phyloP scores from a whole-genome alignment of 2,888 invertebrate species.

The Hyposoter dolosus region DNA sequence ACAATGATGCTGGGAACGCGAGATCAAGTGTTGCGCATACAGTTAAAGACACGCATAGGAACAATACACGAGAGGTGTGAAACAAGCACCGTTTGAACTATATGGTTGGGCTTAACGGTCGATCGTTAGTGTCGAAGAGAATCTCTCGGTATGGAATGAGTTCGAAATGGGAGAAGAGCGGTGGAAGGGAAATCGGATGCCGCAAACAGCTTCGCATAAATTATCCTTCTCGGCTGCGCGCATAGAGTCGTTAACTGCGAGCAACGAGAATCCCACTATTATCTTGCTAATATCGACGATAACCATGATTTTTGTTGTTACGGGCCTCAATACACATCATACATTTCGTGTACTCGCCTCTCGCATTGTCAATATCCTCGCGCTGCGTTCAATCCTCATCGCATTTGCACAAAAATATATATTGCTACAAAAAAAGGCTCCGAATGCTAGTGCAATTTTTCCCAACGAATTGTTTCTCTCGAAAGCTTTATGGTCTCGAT shows the following conservation, averaged over 20 bases:
- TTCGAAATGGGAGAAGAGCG: conserved; percentile 12
- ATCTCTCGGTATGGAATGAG: conserved; percentile 57
- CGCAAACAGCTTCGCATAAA: conserved; percentile 69
- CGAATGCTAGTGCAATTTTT: no score
- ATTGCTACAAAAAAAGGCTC: not conserved
- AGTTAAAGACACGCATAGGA: conserved; percentile 53
- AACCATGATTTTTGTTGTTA: conserved; percentile 74
- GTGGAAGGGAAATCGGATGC: conserved; percentile 52
- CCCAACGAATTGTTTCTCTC: no score
- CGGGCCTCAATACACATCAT: conserved; percentile 42
- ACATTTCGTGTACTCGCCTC: not conserved
- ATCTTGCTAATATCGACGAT: conserved; percentile 70
- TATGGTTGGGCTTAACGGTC: conserved; percentile 58
- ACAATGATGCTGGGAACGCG: conserved; percentile 58
- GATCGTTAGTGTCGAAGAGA: conserved; percentile 67
- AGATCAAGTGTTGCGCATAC: conserved; percentile 17
- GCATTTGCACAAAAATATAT: not conserved
- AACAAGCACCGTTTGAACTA: conserved; percentile 27
- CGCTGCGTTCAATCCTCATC: not conserved
- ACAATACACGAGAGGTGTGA: conserved; percentile 43
- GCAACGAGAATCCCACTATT: conserved; percentile 67
- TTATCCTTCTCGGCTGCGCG: conserved; percentile 41
- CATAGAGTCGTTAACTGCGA: conserved; percentile 60
- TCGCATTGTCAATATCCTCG: conserved; percentile 13
- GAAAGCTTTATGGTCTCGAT: no score